Conservation (phyloP, 2,113 vertebrate genomes). For the Cisticola juncidis region DNA sequence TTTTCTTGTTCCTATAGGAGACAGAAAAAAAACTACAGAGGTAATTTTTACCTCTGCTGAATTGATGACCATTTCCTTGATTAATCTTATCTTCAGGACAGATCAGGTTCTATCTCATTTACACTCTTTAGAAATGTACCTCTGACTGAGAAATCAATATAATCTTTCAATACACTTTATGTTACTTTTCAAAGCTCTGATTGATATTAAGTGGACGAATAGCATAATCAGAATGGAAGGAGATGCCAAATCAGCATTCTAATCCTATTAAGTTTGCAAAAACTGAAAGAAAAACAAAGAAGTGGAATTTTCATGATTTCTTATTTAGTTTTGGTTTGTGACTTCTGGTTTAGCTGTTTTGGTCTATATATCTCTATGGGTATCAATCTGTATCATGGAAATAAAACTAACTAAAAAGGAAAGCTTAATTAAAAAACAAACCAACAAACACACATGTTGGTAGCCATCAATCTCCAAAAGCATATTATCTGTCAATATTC, state of each 20-base stretch:
- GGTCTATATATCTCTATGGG: accelerated
- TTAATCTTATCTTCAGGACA: neutral
- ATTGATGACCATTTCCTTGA: neutral
- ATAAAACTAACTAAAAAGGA: neutral
- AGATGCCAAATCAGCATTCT: neutral
- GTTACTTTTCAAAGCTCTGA: neutral
- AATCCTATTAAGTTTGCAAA: neutral
- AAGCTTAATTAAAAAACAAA: neutral
- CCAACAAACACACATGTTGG: no score
- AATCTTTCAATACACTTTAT: neutral
- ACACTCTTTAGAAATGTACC: neutral
- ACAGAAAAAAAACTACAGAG: neutral
- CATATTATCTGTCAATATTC: neutral
- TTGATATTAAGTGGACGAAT: neutral
- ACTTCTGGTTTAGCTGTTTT: neutral
- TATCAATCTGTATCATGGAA: neutral
- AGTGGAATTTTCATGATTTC: neutral
- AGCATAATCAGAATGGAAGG: neutral
- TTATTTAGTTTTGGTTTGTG: neutral
- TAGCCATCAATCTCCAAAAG: neutral
- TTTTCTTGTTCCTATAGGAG: neutral
- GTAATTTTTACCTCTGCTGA: neutral
- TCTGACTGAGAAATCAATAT: neutral
- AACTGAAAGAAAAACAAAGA: neutral
- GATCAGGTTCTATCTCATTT: neutral